Base-by-base conservation (phyloP, 2,113 vertebrate genomes). In the Nanorana parkeri region DNA sequence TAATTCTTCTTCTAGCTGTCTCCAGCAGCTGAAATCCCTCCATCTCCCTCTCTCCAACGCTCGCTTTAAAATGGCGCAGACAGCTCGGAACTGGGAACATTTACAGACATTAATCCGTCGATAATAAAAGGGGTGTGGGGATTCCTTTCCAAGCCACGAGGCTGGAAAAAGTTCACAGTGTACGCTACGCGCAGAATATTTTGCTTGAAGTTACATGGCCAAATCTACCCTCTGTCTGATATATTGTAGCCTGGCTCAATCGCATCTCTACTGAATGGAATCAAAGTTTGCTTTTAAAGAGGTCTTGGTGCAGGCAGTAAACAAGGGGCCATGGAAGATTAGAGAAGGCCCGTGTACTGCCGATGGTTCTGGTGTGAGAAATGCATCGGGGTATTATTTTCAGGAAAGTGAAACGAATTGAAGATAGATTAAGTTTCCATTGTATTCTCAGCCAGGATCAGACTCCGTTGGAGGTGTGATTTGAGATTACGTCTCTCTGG, bases 1-100 rank as follows among this genome's bases (percentile, higher is more conserved):
- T 76, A 83, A 76, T 83, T 74, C 73, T 81, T 54, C 60, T 54
- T 52, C 41, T 36, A 56, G 69, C 71, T 67, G 61, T 73, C 84
- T 81, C 85, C 87, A 85, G 85, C 86, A 87, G 86, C 84, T 88
- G 85, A 86, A 85, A 68, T 87, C 85, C 85, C 86, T 86, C 87
- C 36, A 67, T 64, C 21, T 5, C 51, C 73, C 56, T 20, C 28
- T 65, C 77, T 73, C 74, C 60, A 21, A 60, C 73, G 52, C 69
- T n/a, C 72, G 67, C 60, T 55, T 61, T 69, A 73, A 87, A 69
- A 68, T 76, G 71, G 72, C 72, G 61, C 63, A 75, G 80, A 75
- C 61, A 51, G 28, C 64, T 58, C 23, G 71, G 80, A 65, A 68
- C 64, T 66, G 63, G 72, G 63, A 52, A 61, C 61, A 83, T 68